Evolutionary conservation across 2,113 vertebrate genomes (phyloP), one percentile per base, ranked within the genome.

Genomic region (Felis catus): DNA sequence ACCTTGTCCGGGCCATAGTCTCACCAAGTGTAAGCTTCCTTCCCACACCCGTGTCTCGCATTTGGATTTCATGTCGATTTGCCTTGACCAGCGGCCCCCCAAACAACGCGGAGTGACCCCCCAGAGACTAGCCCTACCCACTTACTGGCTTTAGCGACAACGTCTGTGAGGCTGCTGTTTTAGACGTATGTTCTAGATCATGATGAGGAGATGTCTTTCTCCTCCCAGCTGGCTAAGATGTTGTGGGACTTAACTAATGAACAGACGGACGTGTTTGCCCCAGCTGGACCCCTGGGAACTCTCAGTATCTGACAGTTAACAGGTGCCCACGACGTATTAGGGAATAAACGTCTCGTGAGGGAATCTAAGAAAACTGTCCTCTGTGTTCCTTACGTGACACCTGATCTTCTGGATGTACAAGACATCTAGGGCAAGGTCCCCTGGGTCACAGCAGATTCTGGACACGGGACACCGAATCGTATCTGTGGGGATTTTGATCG

Each of bases 391-490:
- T 6, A 48, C 4, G 13, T 10, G n/a, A 23, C 33, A 33, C 9
- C 14, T 39, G 29, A 16, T 55, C 63, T 55, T 63, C 66, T 51
- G 82, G 5, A 15, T 1, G 29, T 5, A 0, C 4, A 1, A 19
- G 19, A 16, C n/a, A 25, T 55, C 45, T 29, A 45, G n/a, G 66
- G 61, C 3, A 23, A 36, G 82, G 5, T 55, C 33, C 61, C n/a
- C 4, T 31, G 41, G n/a, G 76, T 23, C 13, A 4, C 16, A 1
- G 31, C 7, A 29, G 58, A 2, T 36, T 18, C 66, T 10, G 3
- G 15, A n/a, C 23, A 23, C 7, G 0, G 45, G 3, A 21, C 0
- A 3, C 88, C 18, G 31, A 4, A 7, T 21, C 9, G 4, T 8
- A 19, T 12, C 19, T 4, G 31, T 27, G 18, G 0, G 10, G 25